phyloP scores from a whole-genome alignment of 1,140 invertebrate genomes.

The Drosophila mauritiana region DNA sequence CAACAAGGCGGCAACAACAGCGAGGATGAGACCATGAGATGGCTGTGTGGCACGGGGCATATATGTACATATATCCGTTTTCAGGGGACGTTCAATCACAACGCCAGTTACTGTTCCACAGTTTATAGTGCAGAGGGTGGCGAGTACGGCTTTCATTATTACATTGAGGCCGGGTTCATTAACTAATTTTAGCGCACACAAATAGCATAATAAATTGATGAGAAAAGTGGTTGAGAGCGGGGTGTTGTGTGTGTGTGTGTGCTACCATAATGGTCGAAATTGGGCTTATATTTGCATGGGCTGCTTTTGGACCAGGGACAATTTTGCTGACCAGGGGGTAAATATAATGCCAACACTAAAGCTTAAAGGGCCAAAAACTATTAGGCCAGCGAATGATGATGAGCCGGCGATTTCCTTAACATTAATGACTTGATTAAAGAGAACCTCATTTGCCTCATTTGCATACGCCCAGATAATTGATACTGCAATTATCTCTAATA shows the following conservation, averaged over 20 bases:
- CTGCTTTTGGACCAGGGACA: conserved; percentile 21
- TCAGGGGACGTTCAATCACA: conserved; percentile 58
- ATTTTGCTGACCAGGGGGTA: neutral
- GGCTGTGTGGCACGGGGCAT: neutral
- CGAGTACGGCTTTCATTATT: conserved; percentile 51
- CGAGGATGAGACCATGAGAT: conserved; percentile 4
- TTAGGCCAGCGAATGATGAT: conserved; percentile 14
- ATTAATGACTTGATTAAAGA: conserved; percentile 42
- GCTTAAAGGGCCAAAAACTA: conserved; percentile 26
- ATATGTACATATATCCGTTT: conserved; percentile 8
- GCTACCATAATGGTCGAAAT: conserved; percentile 40
- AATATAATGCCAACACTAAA: conserved; percentile 1
- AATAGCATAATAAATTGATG: conserved; percentile 79
- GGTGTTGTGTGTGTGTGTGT: conserved; percentile 6
- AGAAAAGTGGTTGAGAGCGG: conserved; percentile 9
- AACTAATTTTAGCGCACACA: conserved; percentile 75
- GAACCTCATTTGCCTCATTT: conserved; percentile 7
- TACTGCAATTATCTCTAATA: conserved; percentile 34
- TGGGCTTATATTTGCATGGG: conserved; percentile 44
- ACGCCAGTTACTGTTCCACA: conserved; percentile 40
- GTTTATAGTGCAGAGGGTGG: conserved; percentile 23
- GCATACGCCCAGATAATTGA: conserved; percentile 14
- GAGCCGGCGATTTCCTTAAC: conserved; percentile 17
- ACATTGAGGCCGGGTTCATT: conserved; percentile 70
- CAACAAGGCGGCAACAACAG: conserved; percentile 27